These are phyloP conservation scores for Agrotis ipsilon DNA, from an alignment of 2,888 invertebrate species.

Conservation along the genomic window DNA sequence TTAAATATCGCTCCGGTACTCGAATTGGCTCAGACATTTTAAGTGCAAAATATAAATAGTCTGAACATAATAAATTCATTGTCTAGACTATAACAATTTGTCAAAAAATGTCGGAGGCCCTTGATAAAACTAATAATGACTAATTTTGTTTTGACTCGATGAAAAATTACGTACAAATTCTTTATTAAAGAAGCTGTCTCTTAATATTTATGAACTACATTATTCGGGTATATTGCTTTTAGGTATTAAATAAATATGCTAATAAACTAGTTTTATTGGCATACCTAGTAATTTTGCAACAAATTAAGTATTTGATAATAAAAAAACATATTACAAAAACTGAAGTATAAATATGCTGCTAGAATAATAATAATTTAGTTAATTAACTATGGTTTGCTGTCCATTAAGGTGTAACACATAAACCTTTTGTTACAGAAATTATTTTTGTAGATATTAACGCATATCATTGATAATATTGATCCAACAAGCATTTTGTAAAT, in stretches of 20 bases:
- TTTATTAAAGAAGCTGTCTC: background rate
- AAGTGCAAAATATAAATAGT: background rate
- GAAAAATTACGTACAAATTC: background rate
- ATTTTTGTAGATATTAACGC: too few relatives aligned
- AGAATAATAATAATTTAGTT: background rate
- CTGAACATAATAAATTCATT: background rate
- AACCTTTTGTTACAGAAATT: background rate
- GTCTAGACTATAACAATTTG: background rate
- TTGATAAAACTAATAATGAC: background rate
- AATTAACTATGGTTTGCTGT: conserved; percentile 33
- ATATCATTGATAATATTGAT: background rate
- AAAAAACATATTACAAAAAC: background rate
- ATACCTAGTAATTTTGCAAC: too few relatives aligned
- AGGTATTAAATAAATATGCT: background rate
- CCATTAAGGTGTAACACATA: conserved; percentile 21
- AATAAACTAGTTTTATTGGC: background rate
- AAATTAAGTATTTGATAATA: background rate
- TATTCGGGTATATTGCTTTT: background rate
- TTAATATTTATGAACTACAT: background rate
- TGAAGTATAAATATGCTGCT: background rate
- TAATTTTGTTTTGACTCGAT: background rate
- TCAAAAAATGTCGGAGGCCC: too few relatives aligned
- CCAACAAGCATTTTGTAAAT: background rate
- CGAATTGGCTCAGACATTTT: background rate
- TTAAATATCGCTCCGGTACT: background rate